Evolutionary conservation across 2,797 vertebrate species (phyloP).

Genomic region (Echeneis naucrates): DNA sequence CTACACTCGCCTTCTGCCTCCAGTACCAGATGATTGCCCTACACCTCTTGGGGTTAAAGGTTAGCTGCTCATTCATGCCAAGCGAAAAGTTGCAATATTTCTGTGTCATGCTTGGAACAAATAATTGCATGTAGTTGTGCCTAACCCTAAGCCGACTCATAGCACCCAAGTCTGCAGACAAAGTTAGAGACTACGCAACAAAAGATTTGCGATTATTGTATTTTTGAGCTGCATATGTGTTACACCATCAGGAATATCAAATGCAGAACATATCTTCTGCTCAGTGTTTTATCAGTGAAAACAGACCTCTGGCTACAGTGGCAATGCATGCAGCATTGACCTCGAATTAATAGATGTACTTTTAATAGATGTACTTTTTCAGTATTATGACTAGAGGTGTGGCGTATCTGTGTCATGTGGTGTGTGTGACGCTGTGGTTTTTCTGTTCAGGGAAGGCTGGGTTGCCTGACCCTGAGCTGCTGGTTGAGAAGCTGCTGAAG

Average conservation of each 20-base stretch:
- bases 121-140: neutral
- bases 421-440: conserved; percentile 23
- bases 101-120: neutral
- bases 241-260: neutral
- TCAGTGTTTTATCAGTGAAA: neutral
- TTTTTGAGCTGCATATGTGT: no score
- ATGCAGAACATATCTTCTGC: neutral
- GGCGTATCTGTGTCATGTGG: conserved; percentile 26
- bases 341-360: conserved; percentile 28
- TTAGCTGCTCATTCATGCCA: conserved; percentile 55
- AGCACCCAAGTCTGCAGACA: neutral
- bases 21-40: conserved; percentile 92
- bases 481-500: conserved; percentile 88
- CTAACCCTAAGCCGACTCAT: neutral
- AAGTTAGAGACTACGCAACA: no score
- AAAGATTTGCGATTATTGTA: no score
- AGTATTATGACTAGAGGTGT: conserved; percentile 53
- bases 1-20: conserved; percentile 92
- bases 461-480: conserved; percentile 87
- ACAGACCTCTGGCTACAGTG: neutral
- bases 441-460: conserved; percentile 84
- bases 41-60: conserved; percentile 93
- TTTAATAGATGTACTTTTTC: conserved; percentile 12
- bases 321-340: conserved; percentile 21
- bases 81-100: neutral